phyloP scores from a whole-genome alignment of 2,888 invertebrate species.

The Tortricodes alternella region DNA sequence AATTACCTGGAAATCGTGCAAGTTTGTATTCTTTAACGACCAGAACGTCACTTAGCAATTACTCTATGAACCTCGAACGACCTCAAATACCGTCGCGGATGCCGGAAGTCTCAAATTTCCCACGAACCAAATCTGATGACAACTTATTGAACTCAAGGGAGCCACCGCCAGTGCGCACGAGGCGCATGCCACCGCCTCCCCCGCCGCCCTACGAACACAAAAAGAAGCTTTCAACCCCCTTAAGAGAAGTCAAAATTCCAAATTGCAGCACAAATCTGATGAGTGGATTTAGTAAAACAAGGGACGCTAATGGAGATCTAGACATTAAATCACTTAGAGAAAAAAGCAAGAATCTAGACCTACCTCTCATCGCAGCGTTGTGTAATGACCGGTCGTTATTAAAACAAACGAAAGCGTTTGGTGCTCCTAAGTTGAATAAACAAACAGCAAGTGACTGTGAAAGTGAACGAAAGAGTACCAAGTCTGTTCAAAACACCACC shows the following conservation, averaged over 20 bases:
- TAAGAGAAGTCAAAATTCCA: constrained; percentile 57
- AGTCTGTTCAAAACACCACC: constrained; percentile 72
- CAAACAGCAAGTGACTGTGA: constrained; percentile 71
- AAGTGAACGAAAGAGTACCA: constrained; percentile 71
- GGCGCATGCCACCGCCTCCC: constrained; percentile 81
- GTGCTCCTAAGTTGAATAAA: constrained; percentile 85
- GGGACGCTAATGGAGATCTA: constrained; percentile 77
- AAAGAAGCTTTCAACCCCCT: constrained; percentile 81
- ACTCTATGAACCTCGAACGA: constrained; percentile 86
- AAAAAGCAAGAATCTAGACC: constrained; percentile 93
- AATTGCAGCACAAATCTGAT: constrained; percentile 46
- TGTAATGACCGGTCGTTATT: constrained; percentile 95
- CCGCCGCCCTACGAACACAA: constrained; percentile 79
- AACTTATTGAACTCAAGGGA: constrained; percentile 86
- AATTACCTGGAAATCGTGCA: constrained; percentile 84
- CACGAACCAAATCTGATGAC: constrained; percentile 90
- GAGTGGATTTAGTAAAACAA: constrained; percentile 64
- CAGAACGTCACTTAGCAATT: constrained; percentile 83
- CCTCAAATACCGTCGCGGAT: constrained; percentile 84
- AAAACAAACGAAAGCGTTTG: constrained; percentile 94
- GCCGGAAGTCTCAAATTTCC: constrained; percentile 78
- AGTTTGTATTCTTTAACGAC: constrained; percentile 85
- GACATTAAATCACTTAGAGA: constrained; percentile 93
- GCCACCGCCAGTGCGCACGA: constrained; percentile 76
- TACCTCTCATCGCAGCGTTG: constrained; percentile 95